These are phyloP conservation scores for Dynastes tityus DNA, from an alignment of 2,888 invertebrate species.

Conservation along the genomic window DNA sequence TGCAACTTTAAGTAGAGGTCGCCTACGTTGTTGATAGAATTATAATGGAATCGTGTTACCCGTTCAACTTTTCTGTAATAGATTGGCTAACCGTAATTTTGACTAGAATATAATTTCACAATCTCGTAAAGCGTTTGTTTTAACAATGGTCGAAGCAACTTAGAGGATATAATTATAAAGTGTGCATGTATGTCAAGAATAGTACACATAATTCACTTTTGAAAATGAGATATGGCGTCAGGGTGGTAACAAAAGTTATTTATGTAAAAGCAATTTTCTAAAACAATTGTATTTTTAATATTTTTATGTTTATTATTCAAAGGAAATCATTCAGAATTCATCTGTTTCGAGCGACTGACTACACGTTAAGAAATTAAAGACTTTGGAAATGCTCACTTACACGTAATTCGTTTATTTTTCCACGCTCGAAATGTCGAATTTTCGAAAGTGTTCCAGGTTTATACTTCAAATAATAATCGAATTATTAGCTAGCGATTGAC, in stretches of 20 bases:
- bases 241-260: too few relatives aligned
- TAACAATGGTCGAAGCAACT: too few relatives aligned
- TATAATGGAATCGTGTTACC: not conserved
- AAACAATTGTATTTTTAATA: too few relatives aligned
- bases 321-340: too few relatives aligned
- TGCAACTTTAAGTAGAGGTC: not conserved
- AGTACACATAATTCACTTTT: not conserved
- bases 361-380: not conserved
- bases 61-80: too few relatives aligned
- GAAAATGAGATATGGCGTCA: not conserved
- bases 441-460: not conserved
- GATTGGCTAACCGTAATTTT: not conserved
- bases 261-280: not conserved
- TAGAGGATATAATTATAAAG: too few relatives aligned
- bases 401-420: constrained; percentile 15
- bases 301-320: too few relatives aligned
- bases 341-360: not conserved
- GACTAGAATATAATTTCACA: not conserved
- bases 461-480: constrained; percentile 22
- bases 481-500: constrained; percentile 26
- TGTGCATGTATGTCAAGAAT: not conserved
- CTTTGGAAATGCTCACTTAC: not conserved
- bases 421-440: constrained; percentile 15
- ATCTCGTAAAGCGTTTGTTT: not conserved
- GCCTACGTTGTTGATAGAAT: not conserved